Base-by-base conservation (phyloP, 2,797 vertebrate species). In the Sebastes wilsoni region DNA sequence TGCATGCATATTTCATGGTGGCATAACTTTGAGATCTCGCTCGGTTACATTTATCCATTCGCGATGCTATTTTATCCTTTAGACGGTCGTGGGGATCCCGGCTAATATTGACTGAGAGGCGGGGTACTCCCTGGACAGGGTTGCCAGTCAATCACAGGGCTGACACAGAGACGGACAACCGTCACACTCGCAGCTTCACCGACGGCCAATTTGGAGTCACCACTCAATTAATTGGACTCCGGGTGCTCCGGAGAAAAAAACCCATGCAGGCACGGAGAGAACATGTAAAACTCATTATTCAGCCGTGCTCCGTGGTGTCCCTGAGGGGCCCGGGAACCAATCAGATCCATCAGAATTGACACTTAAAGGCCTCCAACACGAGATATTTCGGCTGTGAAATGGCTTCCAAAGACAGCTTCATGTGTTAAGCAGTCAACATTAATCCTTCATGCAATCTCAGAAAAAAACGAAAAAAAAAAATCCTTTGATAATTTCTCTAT, bases 1-100 rank as follows among this genome's bases (percentile, higher is more conserved):
- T 73, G 23, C 79, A 81, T 91, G 67, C 70, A 89, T 86, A 78
- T 90, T 87, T 90, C 78, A 92, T 88, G 78, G 4, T 32, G 46
- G 61, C 72, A 58, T 82, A 86, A 81, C 80, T 80, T 88, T 82
- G 68, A 89, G 82, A 72, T 80, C 75, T 72, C 49, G 49, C 73
- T 74, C 85, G 61, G 75, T 88, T 91, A 89, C 80, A 90, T 38
- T 42, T n/a, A 42, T 67, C 56, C 42, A 73, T 79, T 73, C 64
- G 25, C 56, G 3, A 8, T 25, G 14, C 14, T n/a, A 23, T 23
- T 8, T 18, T 16, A 52, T 32, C 65, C 9, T 42, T 55, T 13
- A 22, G 25, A 27, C 1, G 18, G 32, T 10, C 1, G 7, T 2
- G 1, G 1, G 28, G 23, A 52, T 54, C 28, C 59, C 6, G 8